Evolutionary conservation across 2,113 vertebrate genomes (phyloP), one percentile per base, ranked within the genome.

Genomic region (Xenopus tropicalis): DNA sequence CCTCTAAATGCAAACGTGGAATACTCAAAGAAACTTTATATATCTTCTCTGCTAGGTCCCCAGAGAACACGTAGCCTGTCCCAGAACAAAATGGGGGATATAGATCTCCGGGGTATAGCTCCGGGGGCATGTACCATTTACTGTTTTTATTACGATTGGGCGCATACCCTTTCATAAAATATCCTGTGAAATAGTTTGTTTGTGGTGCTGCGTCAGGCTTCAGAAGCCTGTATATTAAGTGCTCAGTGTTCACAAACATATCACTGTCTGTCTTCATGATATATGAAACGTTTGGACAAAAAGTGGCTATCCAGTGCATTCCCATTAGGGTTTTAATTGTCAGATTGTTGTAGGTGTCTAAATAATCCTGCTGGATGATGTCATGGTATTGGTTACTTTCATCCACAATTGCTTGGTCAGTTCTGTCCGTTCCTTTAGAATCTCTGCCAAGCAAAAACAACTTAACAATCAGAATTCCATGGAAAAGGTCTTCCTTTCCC

Each of bases 221-320:
- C 9, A 79, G 78, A 20, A 79, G 29, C 13, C n/a, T 61, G 7
- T 43, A 10, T 17, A 79, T 42, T 70, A 79, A 76, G 61, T 74
- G 77, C 29, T 79, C 78, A 19, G 72, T 70, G 54, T 79, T 79
- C n/a, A 79, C 78, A 61, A 79, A 79, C 78, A 79, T 79, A 48
- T 79, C 78, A 17, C 66, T 79, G 64, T 79, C 78, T 51, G 78
- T 71, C 67, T 79, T 79, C 73, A 79, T 77, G 13, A 77, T 46
- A 21, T 79, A 79, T 5, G 51, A 21, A 3, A 29, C 63, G 8
- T 66, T 54, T 48, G 73, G 69, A 65, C 78, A 79, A 44, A 77
- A 70, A 12, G 25, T 70, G 14, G 73, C 48, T 13, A 79, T 29
- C 78, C 78, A 79, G 17, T 77, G n/a, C 51, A 79, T 25, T 3